Evolutionary conservation across 2,888 invertebrate species (phyloP), one percentile per base, ranked within the genome.

Genomic region (Crematogaster levior): DNA sequence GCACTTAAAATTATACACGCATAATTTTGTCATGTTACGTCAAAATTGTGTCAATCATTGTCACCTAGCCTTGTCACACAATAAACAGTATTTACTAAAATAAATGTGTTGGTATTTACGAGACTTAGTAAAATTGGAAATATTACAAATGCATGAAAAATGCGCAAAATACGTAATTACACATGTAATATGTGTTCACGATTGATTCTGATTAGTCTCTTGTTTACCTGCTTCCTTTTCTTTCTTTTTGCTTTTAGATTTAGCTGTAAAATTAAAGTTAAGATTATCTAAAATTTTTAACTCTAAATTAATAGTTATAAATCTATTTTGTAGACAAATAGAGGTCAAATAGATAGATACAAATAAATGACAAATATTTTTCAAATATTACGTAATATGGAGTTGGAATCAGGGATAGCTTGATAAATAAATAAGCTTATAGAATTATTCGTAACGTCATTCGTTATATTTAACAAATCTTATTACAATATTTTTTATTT

Each of bases 381-480:
- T 27, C 18, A 46, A 53, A 30, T 65, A 40, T 56, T 15, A 21
- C n/a, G 4, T 24, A 46, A 9, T 27, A 24, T 34, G 27, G 37
- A 34, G 10, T 34, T 37, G 60, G 3, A 10, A 27, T 24, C 6
- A 15, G 12, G 51, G 24, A n/a, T 70, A 51, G 27, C 18, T 43
- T 60, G 65, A 61, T 53, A 84, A 51, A 46, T 80, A 56, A n/a
- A 60, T 2, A 68, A 15, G 24, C 15, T 30, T 1, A 9, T 43
- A 60, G n/a, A 51, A 72, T 85, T 86, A 82, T 89, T 84, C 68
- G 85, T 92, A 92, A 92, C 91, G 86, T 91, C 88, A 85, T 90
- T 85, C 86, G 89, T 92, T 93, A 92, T 93, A 93, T 93, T 93
- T 92, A 93, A 93, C 92, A 91, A 92, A 40, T 63, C 51, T 63